Evolutionary conservation across 2,113 vertebrate species (phyloP), one percentile per base, ranked within the genome.

Genomic region (Podilymbus podiceps): DNA sequence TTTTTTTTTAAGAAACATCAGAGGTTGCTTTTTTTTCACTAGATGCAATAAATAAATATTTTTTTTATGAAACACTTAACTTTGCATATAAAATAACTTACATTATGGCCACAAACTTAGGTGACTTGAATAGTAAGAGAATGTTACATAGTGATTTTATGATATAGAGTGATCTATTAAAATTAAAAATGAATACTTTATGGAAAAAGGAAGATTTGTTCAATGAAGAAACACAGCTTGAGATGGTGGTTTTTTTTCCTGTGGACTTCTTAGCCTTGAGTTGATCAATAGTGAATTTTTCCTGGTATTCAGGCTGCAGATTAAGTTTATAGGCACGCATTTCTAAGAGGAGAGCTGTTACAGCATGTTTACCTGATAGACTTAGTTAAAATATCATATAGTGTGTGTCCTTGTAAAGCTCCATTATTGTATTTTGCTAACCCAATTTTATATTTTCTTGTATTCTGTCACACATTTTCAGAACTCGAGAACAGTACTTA

Each of bases 391-490:
- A 44, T 88, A 71, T 93, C 74, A 64, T 28, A 84, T 60, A 81
- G 50, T 93, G 55, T 69, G 59, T 93, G 71, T 88, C 69, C 60
- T 69, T 85, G 86, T 96, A 93, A 89, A 97, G 52, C 58, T 95
- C 75, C 3, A 0, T 94, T 92, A 87, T 4, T 93, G 25, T 90
- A 94, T 90, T 96, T 97, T 97, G 85, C 89, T 96, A 74, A 96
- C 92, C 92, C 58, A 72, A 75, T 97, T 98, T 97, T 97, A 91
- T 96, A 96, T 97, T 93, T 98, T 98, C 94, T 95, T 97, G 86
- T 97, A 96, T 95, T 95, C 95, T 97, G 89, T 75, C 89, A 94
- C 19, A 10, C 96, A 89, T 95, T 98, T 98, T 97, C 92, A 92
- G 80, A 93, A 94, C 87, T 96, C 87, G 46, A 96, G 52, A 97